These are phyloP conservation scores for Murina feae DNA, from an alignment of 2,113 vertebrate genomes.

Conservation along the genomic window DNA sequence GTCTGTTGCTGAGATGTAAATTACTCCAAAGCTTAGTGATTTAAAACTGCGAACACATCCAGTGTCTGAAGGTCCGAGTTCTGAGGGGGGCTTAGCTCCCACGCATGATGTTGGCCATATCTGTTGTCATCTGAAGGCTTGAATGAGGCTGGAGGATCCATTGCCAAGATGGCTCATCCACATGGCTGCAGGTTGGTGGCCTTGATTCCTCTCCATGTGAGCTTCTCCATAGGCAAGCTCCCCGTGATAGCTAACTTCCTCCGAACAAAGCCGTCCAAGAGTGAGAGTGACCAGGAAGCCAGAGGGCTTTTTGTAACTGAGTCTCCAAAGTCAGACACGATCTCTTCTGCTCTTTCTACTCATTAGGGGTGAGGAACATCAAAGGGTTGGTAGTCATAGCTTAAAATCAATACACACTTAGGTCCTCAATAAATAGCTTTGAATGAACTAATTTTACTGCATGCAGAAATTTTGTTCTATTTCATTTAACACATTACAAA, in stretches of 20 bases:
- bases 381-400: background rate
- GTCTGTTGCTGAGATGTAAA: background rate
- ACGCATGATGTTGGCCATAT: no score
- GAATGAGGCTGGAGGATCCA: no score
- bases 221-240: background rate
- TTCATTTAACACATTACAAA: background rate
- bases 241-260: background rate
- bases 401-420: background rate
- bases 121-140: background rate
- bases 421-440: background rate
- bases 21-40: background rate
- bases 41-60: background rate
- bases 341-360: background rate
- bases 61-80: background rate
- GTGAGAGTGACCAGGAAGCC: background rate
- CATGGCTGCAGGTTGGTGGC: rapidly evolving
- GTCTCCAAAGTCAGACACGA: background rate
- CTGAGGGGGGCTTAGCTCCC: background rate
- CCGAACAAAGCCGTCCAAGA: background rate
- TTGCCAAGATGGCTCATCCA: background rate
- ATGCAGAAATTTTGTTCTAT: background rate
- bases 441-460: background rate
- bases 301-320: background rate
- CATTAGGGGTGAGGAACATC: background rate
- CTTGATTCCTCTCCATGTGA: background rate